Percentiles rank a stretch among this genome's conserved stretches.
These are phyloP conservation scores for Brachionus paranguensis DNA, from an alignment of 1,140 invertebrate genomes.

Conservation along the genomic window DNA sequence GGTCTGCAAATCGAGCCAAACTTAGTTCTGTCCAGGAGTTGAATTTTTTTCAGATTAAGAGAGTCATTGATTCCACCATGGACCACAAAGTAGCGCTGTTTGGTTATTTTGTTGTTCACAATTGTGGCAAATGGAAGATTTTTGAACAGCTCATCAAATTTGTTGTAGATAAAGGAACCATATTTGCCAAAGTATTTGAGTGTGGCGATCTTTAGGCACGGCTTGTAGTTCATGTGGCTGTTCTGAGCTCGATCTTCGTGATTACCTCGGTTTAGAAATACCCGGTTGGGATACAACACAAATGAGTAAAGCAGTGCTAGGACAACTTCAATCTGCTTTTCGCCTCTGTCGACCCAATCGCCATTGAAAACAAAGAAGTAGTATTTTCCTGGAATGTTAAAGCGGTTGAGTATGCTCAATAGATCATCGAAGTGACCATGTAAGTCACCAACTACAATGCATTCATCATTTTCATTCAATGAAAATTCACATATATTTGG, in stretches of 20 bases:
- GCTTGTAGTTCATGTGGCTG: slow-evolving; percentile 5
- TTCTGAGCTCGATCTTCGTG: slow-evolving; percentile 32
- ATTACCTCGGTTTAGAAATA: slow-evolving; percentile 40
- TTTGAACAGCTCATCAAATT: slow-evolving; percentile 19
- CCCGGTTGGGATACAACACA: not conserved
- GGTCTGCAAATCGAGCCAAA: slow-evolving; percentile 10
- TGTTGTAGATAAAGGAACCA: not conserved
- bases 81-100: slow-evolving; percentile 12
- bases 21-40: not conserved
- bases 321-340: slow-evolving; percentile 31
- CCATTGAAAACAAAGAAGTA: slow-evolving; percentile 40
- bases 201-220: slow-evolving; percentile 5
- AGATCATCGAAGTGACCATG: slow-evolving; percentile 39
- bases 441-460: slow-evolving; percentile 44
- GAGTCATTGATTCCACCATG: slow-evolving; percentile 38
- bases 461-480: slow-evolving; percentile 21
- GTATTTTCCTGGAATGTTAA: slow-evolving; percentile 28
- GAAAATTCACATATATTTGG: slow-evolving; percentile 18
- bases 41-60: slow-evolving; percentile 6
- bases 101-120: not conserved
- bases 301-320: not conserved
- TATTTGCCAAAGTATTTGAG: slow-evolving; percentile 19
- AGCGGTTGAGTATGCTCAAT: not conserved
- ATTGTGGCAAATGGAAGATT: not conserved
- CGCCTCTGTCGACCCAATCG: slow-evolving; percentile 38